Base-by-base conservation (phyloP, 53 echinoderm and acorn worm species). In the Astropecten irregularis region DNA sequence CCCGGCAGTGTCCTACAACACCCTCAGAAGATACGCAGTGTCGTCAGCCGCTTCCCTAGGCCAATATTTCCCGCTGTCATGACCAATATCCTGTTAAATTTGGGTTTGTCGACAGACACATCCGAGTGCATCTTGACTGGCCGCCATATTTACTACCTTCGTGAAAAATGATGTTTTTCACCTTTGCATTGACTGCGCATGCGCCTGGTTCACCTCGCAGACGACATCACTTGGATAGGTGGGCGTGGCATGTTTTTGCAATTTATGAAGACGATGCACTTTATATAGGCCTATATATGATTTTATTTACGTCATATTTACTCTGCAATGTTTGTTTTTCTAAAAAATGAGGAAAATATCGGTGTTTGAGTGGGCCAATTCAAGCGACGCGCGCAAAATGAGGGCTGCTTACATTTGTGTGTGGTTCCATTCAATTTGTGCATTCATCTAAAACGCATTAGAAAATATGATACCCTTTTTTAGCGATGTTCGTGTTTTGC, bases 51-150 rank as follows among this genome's bases (percentile, higher is more conserved):
- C 79, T 61, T 33, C 61, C 62, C 25, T 32, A 30, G 62, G 46
- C 79, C 79, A 62, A 79, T 47, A 47, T 44, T 60, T 62, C 79
- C 57, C 79, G 79, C 79, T 79, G 79, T 79, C 79, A 79, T 79
- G 79, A 62, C 79, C 79, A 62, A 36, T 76, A 46, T 79, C 79
- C 61, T 79, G 79, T 79, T 79, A 79, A 48, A 79, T 79, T 79
- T 79, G 79, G 62, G 61, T 15, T 62, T 79, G 79, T 79, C 79
- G 79, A 79, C 79, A 79, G 62, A 79, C 61, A 79, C 79, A 79
- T 79, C 79, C 3, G 61, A 79, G 79, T 79, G 79, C 79, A 79
- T 62, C 26, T 59, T 62, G 79, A 60, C 61, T 9, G 31, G 37
- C 38, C 79, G 79, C 79, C 79, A 79, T 79, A 40, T 79, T 79